Conservation (phyloP, 2,113 vertebrate genomes). For the Myotis davidii region DNA sequence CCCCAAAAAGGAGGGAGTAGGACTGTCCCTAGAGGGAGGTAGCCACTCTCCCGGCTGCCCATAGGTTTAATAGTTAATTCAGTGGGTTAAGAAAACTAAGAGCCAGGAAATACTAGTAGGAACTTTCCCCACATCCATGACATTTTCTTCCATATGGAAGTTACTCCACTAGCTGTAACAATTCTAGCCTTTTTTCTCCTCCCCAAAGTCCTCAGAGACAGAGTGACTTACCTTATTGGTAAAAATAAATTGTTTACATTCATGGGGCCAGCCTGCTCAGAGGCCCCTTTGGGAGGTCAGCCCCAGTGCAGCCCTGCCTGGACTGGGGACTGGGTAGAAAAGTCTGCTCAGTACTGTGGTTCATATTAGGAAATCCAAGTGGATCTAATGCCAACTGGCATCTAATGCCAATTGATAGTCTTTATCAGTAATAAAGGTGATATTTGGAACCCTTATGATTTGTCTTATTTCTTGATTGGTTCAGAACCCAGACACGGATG, state of each 20-base stretch:
- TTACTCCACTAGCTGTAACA: neutral
- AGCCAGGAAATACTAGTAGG: neutral
- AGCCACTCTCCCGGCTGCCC: neutral
- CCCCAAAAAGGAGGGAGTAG: neutral
- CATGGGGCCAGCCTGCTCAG: neutral
- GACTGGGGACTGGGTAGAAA: neutral
- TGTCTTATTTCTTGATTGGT: slow-evolving; percentile 7
- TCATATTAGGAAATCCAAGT: neutral
- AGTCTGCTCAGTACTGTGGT: neutral
- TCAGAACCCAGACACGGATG: neutral
- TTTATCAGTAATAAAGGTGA: neutral
- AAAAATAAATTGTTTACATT: neutral
- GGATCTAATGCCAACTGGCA: neutral
- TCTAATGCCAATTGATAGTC: neutral
- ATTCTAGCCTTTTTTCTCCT: neutral
- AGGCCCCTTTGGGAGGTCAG: neutral
- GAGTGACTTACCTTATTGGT: neutral
- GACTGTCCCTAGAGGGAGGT: neutral
- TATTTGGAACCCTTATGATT: neutral
- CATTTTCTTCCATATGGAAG: neutral
- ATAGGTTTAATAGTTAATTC: neutral
- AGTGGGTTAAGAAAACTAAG: neutral
- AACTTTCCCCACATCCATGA: neutral
- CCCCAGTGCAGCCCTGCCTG: neutral
- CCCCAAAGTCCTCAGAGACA: neutral